Evolutionary conservation across 2,888 invertebrate genomes (phyloP).

Genomic region (Amphiduros pacificus): DNA sequence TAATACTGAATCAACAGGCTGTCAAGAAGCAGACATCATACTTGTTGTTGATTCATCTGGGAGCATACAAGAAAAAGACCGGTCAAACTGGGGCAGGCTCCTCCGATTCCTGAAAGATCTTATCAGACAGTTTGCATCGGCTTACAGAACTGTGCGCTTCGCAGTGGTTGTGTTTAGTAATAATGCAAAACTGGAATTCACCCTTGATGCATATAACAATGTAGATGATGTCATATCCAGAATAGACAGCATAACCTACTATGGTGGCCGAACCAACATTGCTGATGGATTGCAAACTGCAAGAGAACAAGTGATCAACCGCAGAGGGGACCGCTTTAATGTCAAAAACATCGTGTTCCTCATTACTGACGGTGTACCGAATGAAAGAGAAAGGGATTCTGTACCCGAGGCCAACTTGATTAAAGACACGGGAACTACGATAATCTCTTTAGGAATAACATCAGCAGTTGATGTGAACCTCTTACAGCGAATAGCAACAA

Average conservation of each 20-base stretch:
- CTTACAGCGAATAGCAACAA: not conserved
- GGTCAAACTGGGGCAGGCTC: not conserved
- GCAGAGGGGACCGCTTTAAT: not conserved
- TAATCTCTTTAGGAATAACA: not conserved
- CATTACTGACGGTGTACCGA: not conserved
- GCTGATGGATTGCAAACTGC: constrained; percentile 40
- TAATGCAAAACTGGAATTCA: constrained; percentile 39
- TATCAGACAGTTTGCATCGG: not conserved
- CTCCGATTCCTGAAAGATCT: not conserved
- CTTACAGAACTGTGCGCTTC: not conserved
- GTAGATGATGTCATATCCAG: constrained; percentile 35
- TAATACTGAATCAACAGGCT: too few relatives aligned
- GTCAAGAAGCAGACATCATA: not conserved
- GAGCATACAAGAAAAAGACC: not conserved
- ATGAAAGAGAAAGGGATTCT: not conserved
- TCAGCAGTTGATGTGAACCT: not conserved
- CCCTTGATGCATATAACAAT: constrained; percentile 35
- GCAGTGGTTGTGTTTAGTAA: constrained; percentile 43
- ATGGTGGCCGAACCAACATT: constrained; percentile 47
- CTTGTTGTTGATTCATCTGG: not conserved
- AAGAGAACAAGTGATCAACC: constrained; percentile 38
- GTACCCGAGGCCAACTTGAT: not conserved
- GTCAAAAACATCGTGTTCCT: not conserved
- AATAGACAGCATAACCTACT: constrained; percentile 40
- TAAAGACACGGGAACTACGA: not conserved